Conservation (phyloP, 2,113 vertebrate species). For the Todiramphus chloris region DNA sequence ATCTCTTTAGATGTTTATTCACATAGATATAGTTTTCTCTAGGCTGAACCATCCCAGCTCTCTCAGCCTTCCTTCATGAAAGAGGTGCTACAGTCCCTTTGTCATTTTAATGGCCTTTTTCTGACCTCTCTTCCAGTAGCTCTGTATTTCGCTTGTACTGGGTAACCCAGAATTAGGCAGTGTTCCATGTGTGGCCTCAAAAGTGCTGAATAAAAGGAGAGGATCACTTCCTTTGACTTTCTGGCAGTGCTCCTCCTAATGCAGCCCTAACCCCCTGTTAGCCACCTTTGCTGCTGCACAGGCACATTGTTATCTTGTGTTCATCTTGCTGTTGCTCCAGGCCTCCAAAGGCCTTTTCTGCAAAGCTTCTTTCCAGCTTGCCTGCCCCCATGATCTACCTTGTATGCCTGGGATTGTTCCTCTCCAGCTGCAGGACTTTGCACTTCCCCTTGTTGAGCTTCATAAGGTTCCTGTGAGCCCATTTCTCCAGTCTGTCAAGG, state of each 20-base stretch:
- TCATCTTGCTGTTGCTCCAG: not conserved
- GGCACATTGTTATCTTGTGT: not conserved
- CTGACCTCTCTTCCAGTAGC: not conserved
- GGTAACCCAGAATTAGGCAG: not conserved
- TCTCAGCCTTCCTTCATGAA: not conserved
- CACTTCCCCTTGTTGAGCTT: not conserved
- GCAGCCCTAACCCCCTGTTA: not conserved
- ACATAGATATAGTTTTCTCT: not conserved
- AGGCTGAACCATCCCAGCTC: not conserved
- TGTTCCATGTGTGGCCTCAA: not conserved
- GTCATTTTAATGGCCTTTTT: not conserved
- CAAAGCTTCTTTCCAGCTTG: not conserved
- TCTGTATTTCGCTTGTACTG: not conserved
- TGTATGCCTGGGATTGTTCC: not conserved
- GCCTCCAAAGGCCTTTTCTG: not conserved
- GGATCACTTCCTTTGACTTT: not conserved
- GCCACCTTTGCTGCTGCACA: not conserved
- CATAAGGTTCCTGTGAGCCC: not conserved
- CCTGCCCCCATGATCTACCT: not conserved
- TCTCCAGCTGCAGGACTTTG: not conserved
- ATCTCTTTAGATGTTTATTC: not conserved
- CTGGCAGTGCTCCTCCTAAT: not conserved
- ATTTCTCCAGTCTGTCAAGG: not conserved
- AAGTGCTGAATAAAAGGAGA: not conserved
- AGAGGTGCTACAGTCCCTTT: not conserved